Evolutionary conservation across 2,888 invertebrate species (phyloP).

Genomic region (Eledona agricola): DNA sequence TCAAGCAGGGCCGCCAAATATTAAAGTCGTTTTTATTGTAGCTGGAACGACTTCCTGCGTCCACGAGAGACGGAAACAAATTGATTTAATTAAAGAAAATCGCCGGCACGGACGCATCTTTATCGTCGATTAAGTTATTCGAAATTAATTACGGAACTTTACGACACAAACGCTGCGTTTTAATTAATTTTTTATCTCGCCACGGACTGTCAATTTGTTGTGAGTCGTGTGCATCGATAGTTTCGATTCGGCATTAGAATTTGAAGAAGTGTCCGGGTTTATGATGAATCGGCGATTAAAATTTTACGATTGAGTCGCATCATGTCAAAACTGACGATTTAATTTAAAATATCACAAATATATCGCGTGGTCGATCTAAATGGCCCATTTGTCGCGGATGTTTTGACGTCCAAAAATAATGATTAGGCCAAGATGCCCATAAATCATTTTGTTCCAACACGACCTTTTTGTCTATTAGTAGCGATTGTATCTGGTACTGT

Average conservation of each 20-base stretch:
- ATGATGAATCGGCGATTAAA: conserved; percentile 45
- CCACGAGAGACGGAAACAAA: conserved; percentile 26
- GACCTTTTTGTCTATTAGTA: conserved; percentile 18
- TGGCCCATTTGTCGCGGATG: conserved; percentile 43
- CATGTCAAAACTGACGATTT: conserved; percentile 47
- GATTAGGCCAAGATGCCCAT: conserved; percentile 37
- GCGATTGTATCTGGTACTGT: conserved; percentile 16
- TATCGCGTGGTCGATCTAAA: conserved; percentile 42
- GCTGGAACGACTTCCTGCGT: conserved; percentile 21
- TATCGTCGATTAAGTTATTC: conserved; percentile 36
- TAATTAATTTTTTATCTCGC: conserved; percentile 38
- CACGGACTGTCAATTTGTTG: conserved; percentile 33
- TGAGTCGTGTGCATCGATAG: conserved; percentile 14
- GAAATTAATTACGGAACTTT: conserved; percentile 36
- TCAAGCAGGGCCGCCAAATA: conserved; percentile 10
- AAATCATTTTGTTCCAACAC: conserved; percentile 37
- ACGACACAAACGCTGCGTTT: conserved; percentile 21
- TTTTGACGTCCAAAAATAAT: conserved; percentile 44
- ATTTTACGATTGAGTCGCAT: conserved; percentile 44
- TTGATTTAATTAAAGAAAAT: conserved; percentile 37
- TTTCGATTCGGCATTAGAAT: conserved; percentile 37
- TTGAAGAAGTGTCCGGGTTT: conserved; percentile 38
- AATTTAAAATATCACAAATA: conserved; percentile 44
- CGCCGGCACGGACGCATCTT: conserved; percentile 19
- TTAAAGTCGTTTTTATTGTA: conserved; percentile 18